Evolutionary conservation across 2,113 vertebrate genomes (phyloP), one percentile per base, ranked within the genome.

Genomic region (Tringa solitaria): DNA sequence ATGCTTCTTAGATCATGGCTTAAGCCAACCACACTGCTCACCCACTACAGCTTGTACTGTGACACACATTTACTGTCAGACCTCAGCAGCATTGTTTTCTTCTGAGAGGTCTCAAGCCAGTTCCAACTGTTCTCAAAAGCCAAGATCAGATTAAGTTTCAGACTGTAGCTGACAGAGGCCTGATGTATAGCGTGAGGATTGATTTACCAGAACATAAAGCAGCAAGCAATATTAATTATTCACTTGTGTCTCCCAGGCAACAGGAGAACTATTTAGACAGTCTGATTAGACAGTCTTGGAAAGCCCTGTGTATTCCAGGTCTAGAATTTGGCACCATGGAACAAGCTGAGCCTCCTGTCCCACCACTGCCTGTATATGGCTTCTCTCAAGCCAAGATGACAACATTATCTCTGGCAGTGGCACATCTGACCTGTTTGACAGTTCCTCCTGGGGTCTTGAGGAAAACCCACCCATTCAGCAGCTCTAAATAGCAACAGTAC

Each of bases 141-240:
- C 27, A 75, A 60, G 19, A 77, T 19, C 2, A 48, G 92, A 87
- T 87, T 73, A 83, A 75, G 37, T 97, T 95, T 97, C 90, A 95
- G 48, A 51, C 79, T 56, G 37, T 18, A 77, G 61, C 70, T 84
- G n/a, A 59, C 41, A 86, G 35, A 77, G 22, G 37, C 30, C 79
- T 0, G 0, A 60, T 30, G 73, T 35, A 73, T 43, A 89, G 76
- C 32, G 23, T 68, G 37, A 76, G 84, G 74, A 92, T 96, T 87
- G 32, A 53, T 45, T 96, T 91, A 95, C 85, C 59, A 90, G 64
- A 50, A 88, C 51, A 67, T 45, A 84, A 84, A 75, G 45, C 45
- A 95, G 72, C 23, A 84, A 88, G 77, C 59, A 78, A 1, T 69
- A 89, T 97, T 79, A 96, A 97, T 96, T 95, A 97, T 95, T 97